phyloP scores from a whole-genome alignment of 2,797 vertebrate species.

The Eutrigla gurnardus region DNA sequence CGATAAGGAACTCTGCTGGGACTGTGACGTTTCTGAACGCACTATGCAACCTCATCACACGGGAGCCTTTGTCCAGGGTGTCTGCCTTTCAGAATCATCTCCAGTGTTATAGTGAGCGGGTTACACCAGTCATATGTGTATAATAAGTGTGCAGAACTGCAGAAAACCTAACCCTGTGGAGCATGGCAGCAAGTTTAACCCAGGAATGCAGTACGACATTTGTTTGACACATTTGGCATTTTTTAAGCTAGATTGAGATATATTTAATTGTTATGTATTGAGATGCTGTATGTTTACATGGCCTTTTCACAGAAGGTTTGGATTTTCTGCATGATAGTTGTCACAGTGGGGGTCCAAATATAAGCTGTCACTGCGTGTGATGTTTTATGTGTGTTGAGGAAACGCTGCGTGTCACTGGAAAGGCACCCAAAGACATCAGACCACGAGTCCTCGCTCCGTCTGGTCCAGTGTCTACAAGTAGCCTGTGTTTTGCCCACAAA shows the following conservation, averaged over 20 bases:
- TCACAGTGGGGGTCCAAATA: neutral
- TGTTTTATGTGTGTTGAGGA: constrained; percentile 30
- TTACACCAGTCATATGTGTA: constrained; percentile 14
- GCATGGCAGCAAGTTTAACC: constrained; percentile 2
- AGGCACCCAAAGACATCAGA: constrained; percentile 34
- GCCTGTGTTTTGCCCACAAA: constrained; percentile 39
- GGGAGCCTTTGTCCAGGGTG: constrained; percentile 13
- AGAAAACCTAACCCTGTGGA: constrained; percentile 7
- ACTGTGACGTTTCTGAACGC: constrained; percentile 47
- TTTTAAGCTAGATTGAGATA: neutral
- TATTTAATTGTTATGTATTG: neutral
- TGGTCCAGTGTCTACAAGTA: constrained; percentile 35
- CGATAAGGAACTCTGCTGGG: constrained; percentile 33
- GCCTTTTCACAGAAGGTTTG: neutral
- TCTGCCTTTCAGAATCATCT: constrained; percentile 36
- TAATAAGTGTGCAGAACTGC: constrained; percentile 19
- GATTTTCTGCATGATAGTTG: constrained; percentile 17
- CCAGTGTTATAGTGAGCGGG: constrained; percentile 22
- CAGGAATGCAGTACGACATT: constrained; percentile 6
- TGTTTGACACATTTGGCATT: constrained; percentile 11
- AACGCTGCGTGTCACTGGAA: constrained; percentile 27
- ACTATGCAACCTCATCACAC: constrained; percentile 20
- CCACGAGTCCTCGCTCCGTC: constrained; percentile 20
- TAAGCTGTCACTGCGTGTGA: constrained; percentile 4
- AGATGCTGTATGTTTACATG: neutral